A percentile compares a stretch with the other conserved stretches of the same genome.
Conservation (phyloP, 2,888 invertebrate species). For the Molorchus minor region DNA sequence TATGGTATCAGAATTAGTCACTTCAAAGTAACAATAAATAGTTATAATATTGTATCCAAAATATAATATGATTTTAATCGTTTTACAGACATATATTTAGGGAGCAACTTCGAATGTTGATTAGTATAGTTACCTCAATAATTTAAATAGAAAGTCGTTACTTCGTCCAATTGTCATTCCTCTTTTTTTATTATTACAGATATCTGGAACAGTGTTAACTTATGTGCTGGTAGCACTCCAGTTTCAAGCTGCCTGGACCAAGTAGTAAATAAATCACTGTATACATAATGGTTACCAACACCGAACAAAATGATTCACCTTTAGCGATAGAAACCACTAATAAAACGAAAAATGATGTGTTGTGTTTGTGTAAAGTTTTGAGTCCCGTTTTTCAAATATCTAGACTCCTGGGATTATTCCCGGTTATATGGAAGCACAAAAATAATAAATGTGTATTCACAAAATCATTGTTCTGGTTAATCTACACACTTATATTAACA, state of each 20-base stretch:
- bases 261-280: slow-evolving; percentile 4
- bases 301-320: slow-evolving; percentile 9
- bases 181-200: no score
- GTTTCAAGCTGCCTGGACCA: slow-evolving; percentile 42
- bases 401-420: slow-evolving; percentile 55
- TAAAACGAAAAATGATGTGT: neutral
- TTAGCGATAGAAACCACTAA: neutral
- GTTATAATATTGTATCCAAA: no score
- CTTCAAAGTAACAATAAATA: no score
- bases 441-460: slow-evolving; percentile 52
- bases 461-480: slow-evolving; percentile 51
- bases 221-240: slow-evolving; percentile 51
- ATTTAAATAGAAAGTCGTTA: no score
- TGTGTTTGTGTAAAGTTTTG: slow-evolving; percentile 54
- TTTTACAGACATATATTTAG: no score
- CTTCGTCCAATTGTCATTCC: no score
- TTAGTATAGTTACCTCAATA: no score
- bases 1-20: no score
- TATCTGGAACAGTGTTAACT: slow-evolving; percentile 48
- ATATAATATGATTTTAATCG: no score
- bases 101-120: no score
- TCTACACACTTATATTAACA: slow-evolving; percentile 47
- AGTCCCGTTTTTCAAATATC: slow-evolving; percentile 44
- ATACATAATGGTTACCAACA: neutral
- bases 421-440: slow-evolving; percentile 51